Base-by-base conservation (phyloP, 2,888 invertebrate genomes). In the Scaptodrosophila latifasciaeformis region DNA sequence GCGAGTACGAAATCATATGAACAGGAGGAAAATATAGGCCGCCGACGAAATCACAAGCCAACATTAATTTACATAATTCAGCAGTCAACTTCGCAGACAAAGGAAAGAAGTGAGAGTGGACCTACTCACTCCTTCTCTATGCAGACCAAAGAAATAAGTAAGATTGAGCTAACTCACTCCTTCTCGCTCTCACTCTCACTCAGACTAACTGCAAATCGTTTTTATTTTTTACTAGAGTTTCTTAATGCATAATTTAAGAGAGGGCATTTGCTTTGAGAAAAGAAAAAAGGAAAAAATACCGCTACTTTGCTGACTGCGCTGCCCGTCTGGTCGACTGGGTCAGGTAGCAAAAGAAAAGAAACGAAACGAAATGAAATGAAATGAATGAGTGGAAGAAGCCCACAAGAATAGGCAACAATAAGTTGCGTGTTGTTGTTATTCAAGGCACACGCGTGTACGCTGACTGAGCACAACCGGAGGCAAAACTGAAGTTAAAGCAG, bases 171-270 rank as follows among this genome's bases (percentile, higher is more conserved):
- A n/a, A n/a, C n/a, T n/a, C n/a, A n/a, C n/a, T n/a, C n/a, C n/a
- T n/a, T n/a, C n/a, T n/a, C n/a, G n/a, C n/a, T n/a, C n/a, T 46
- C 34, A 60, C 43, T 46, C n/a, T n/a, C n/a, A n/a, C n/a, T n/a
- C n/a, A n/a, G n/a, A n/a, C n/a, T n/a, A n/a, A n/a, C n/a, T n/a
- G n/a, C n/a, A n/a, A n/a, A n/a, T n/a, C n/a, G n/a, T n/a, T n/a
- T n/a, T n/a, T n/a, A n/a, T n/a, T n/a, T n/a, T n/a, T n/a, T n/a
- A n/a, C n/a, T n/a, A n/a, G n/a, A n/a, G n/a, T n/a, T n/a, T 62
- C 59, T 74, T 75, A 80, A 75, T 75, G 81, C 81, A 75, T 75
- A 75, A 75, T 75, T 75, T 75, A 75, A 80, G 75, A 75, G 71
- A 65, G 60, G 62, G 59, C 70, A 50, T 52, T 44, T 56, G 42